Conservation (phyloP, 2,888 invertebrate species). For the Chymomyza caudatula region DNA sequence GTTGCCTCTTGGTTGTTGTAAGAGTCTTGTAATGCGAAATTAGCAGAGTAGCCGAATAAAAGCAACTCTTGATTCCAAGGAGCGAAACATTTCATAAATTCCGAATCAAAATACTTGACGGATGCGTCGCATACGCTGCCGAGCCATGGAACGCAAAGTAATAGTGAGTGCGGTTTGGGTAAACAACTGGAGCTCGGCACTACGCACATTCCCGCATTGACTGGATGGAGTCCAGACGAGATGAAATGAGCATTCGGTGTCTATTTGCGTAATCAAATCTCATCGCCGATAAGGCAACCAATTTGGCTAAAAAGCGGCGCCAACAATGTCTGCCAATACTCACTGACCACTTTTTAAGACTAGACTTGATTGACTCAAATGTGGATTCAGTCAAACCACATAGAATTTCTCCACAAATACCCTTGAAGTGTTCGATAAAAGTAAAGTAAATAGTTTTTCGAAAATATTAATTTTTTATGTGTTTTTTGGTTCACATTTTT, state of each 20-base stretch:
- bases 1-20: slow-evolving; percentile 19
- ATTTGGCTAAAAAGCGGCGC: not conserved
- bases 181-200: not conserved
- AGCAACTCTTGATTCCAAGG: slow-evolving; percentile 44
- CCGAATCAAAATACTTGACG: not conserved
- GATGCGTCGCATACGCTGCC: too few relatives aligned
- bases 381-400: too few relatives aligned
- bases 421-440: not conserved
- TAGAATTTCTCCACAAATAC: too few relatives aligned
- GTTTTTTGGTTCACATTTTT: too few relatives aligned
- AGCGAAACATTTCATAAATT: slow-evolving; percentile 16
- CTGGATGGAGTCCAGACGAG: not conserved
- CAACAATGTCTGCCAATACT: not conserved
- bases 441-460: too few relatives aligned
- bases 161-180: not conserved
- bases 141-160: too few relatives aligned
- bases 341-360: not conserved
- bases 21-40: slow-evolving; percentile 54
- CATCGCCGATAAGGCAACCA: not conserved
- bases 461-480: too few relatives aligned
- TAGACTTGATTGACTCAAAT: not conserved
- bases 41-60: slow-evolving; percentile 39
- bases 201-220: not conserved
- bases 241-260: not conserved
- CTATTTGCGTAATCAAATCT: not conserved